A percentile compares a stretch with the other conserved stretches of the same genome.
Conservation (phyloP, 2,113 vertebrate species). For the Turnix velox region DNA sequence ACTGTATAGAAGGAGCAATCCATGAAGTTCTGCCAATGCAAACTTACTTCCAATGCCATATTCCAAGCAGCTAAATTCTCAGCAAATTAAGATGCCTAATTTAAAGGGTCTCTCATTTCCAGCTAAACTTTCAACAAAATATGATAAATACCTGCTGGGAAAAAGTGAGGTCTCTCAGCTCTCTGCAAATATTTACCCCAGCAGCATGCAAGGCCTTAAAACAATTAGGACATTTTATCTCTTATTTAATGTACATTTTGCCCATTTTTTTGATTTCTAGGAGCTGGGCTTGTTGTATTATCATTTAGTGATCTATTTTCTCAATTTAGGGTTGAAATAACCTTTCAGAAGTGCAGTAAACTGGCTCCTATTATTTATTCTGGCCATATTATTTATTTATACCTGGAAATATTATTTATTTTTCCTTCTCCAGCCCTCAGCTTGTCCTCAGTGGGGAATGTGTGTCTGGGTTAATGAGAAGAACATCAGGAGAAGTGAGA, state of each 20-base stretch:
- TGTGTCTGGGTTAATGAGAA: not conserved
- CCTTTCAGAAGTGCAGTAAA: not conserved
- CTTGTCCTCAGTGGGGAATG: not conserved
- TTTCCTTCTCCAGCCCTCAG: not conserved
- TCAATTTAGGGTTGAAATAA: not conserved
- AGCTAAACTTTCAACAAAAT: not conserved
- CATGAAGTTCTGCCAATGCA: not conserved
- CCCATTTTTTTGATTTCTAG: not conserved
- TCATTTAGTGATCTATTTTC: not conserved
- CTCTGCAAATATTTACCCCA: not conserved
- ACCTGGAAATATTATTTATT: not conserved
- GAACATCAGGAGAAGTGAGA: not conserved
- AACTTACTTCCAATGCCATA: not conserved
- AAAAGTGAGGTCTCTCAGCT: not conserved
- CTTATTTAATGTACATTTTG: not conserved
- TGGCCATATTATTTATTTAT: not conserved
- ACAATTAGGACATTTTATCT: not conserved
- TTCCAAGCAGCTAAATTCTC: not conserved
- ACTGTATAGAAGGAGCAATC: too few species aligned
- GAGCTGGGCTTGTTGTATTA: not conserved
- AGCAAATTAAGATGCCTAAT: not conserved
- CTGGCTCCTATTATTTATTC: too few species aligned
- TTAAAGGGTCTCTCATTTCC: not conserved
- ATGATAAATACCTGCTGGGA: not conserved
- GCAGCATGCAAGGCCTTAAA: not conserved